phyloP scores from a whole-genome alignment of 2,888 invertebrate genomes.

The Heliothis peltigera region DNA sequence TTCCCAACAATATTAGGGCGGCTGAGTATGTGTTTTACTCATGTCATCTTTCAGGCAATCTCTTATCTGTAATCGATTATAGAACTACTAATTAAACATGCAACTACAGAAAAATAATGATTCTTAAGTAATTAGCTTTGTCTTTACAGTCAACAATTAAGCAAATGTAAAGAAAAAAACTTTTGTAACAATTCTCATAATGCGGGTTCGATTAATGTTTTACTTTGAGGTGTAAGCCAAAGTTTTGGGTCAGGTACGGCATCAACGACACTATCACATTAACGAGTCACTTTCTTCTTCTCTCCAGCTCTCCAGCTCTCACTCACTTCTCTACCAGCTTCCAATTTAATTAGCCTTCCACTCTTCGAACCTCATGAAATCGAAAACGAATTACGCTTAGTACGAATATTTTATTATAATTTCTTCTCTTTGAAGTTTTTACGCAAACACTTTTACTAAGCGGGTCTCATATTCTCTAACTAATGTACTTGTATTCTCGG shows the following conservation, averaged over 20 bases:
- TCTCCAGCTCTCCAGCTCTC: too few relatives aligned
- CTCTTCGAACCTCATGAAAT: conserved; percentile 56
- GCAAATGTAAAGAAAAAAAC: conserved; percentile 69
- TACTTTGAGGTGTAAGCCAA: conserved; percentile 72
- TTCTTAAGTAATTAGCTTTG: conserved; percentile 52
- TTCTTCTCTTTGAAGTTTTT: conserved; percentile 25
- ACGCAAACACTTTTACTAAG: conserved; percentile 10
- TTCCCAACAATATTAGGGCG: too few relatives aligned
- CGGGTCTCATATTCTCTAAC: neutral
- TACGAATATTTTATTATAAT: conserved; percentile 26
- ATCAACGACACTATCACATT: conserved; percentile 80
- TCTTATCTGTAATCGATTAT: too few relatives aligned
- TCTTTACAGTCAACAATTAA: conserved; percentile 56
- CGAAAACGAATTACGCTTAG: conserved; percentile 19
- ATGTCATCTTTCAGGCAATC: too few relatives aligned
- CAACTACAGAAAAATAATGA: conserved; percentile 27
- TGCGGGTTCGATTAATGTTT: conserved; percentile 64
- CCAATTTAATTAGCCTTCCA: conserved; percentile 77
- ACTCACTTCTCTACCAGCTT: conserved; percentile 76
- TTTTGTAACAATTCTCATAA: conserved; percentile 70
- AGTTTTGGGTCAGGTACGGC: conserved; percentile 78
- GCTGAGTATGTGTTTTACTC: too few relatives aligned
- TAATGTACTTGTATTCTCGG: neutral
- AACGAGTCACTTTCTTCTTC: conserved; percentile 78
- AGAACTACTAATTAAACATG: conserved; percentile 10